These are phyloP conservation scores for Eonycteris spelaea DNA, from an alignment of 2,113 vertebrate genomes.

Conservation along the genomic window DNA sequence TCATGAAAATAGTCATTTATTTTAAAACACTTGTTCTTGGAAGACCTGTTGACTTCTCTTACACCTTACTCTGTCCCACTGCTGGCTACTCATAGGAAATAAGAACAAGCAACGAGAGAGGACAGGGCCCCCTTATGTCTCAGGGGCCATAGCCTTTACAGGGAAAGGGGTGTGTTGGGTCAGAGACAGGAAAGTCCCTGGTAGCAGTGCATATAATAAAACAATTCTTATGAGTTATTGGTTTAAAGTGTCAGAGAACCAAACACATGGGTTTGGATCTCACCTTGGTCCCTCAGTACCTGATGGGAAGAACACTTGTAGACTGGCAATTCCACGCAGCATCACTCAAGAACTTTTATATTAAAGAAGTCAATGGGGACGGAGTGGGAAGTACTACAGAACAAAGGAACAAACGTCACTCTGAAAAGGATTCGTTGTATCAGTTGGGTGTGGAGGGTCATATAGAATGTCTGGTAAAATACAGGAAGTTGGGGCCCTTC, in stretches of 20 bases:
- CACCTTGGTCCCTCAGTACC: background rate
- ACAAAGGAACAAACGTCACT: background rate
- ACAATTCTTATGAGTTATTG: background rate
- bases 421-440: background rate
- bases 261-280: background rate
- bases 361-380: background rate
- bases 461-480: background rate
- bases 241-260: background rate
- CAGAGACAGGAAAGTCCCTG: background rate
- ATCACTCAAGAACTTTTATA: background rate
- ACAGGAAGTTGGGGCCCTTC: background rate
- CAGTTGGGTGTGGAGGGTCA: too few species aligned
- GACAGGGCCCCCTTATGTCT: background rate
- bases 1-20: background rate
- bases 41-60: background rate
- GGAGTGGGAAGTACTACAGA: background rate
- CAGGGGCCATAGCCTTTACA: background rate
- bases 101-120: background rate
- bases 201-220: background rate
- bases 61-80: background rate
- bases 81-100: background rate
- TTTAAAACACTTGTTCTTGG: background rate
- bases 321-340: background rate
- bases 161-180: background rate
- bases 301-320: background rate